phyloP scores from a whole-genome alignment of 2,797 vertebrate species.

The Periophthalmus magnuspinnatus region DNA sequence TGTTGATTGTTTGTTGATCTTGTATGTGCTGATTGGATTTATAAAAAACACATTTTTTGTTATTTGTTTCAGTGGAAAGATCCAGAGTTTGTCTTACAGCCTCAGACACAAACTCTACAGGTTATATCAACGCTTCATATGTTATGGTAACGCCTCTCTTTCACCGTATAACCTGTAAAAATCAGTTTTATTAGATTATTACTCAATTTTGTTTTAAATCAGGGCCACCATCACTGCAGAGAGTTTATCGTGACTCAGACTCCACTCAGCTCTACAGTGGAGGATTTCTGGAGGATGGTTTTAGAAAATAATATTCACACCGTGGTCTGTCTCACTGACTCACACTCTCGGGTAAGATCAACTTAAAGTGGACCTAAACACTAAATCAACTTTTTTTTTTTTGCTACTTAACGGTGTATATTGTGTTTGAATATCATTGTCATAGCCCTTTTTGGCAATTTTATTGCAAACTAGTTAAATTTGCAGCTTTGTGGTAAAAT shows the following conservation, averaged over 20 bases:
- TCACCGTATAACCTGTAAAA: neutral
- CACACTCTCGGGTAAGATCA: constrained; percentile 62
- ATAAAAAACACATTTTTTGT: neutral
- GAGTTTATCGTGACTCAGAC: constrained; percentile 94
- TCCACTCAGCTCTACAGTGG: constrained; percentile 88
- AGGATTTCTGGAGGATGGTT: constrained; percentile 97
- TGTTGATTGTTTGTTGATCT: too few relatives aligned
- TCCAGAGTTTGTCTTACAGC: constrained; percentile 90
- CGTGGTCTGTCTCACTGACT: constrained; percentile 86
- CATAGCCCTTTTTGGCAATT: too few relatives aligned
- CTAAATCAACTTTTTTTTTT: too few relatives aligned
- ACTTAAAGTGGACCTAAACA: too few relatives aligned
- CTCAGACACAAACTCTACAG: constrained; percentile 82
- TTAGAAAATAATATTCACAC: constrained; percentile 92
- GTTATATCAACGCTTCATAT: constrained; percentile 97
- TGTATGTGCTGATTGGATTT: neutral
- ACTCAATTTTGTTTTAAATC: constrained; percentile 13
- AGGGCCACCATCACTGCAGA: constrained; percentile 89
- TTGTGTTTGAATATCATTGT: too few relatives aligned
- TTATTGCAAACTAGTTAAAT: too few relatives aligned
- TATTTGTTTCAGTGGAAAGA: constrained; percentile 85
- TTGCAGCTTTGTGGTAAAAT: too few relatives aligned
- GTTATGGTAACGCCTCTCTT: constrained; percentile 82
- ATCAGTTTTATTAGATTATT: neutral
- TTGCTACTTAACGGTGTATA: too few relatives aligned